These are phyloP conservation scores for Otocyon megalotis DNA, from an alignment of 2,113 vertebrate genomes.

Conservation along the genomic window DNA sequence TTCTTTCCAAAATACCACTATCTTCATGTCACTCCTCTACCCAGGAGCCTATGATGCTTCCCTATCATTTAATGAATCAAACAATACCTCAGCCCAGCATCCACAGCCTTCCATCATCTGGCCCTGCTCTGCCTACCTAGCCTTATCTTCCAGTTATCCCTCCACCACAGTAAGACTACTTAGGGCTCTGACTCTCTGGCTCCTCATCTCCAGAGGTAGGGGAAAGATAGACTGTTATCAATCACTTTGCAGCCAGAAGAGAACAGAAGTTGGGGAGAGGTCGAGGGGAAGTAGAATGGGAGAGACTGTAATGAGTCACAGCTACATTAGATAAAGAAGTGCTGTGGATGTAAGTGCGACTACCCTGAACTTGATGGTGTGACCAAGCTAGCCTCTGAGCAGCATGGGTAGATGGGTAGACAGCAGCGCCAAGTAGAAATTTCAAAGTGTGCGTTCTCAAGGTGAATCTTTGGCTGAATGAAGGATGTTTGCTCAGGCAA, in stretches of 20 bases:
- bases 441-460: background rate
- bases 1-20: constrained; percentile 47
- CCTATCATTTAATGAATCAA: constrained; percentile 76
- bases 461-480: background rate
- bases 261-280: background rate
- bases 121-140: background rate
- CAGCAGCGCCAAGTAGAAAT: background rate
- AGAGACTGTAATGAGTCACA: background rate
- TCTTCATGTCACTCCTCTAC: background rate
- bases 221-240: background rate
- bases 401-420: background rate
- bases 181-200: background rate
- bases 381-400: background rate
- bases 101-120: constrained; percentile 15
- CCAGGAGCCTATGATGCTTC: background rate
- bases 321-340: background rate
- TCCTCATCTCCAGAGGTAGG: background rate
- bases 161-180: background rate
- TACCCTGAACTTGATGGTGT: background rate
- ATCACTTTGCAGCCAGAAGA: background rate
- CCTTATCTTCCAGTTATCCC: background rate
- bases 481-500: background rate
- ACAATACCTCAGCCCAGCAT: background rate
- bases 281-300: background rate
- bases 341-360: background rate